Conservation (phyloP, 2,797 vertebrate genomes). For the Aratinga solstitialis region DNA sequence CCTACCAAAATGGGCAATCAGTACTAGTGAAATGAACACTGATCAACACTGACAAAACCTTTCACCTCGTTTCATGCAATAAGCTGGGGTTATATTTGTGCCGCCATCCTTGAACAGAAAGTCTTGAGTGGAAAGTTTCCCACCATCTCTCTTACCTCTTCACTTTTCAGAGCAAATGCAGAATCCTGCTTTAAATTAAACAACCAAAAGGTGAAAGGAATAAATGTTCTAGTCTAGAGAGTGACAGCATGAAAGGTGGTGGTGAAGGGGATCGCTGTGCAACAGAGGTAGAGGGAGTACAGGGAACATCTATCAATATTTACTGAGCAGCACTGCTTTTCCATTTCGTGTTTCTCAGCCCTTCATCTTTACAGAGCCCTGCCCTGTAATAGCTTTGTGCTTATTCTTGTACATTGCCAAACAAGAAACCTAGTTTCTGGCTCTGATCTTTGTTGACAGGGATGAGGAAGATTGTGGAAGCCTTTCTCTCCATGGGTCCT, state of each 20-base stretch:
- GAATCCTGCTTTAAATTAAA: slow-evolving; percentile 32
- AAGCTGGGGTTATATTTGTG: background rate
- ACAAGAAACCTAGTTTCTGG: background rate
- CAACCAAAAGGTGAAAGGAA: slow-evolving; percentile 16
- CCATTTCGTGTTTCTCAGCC: slow-evolving; percentile 17
- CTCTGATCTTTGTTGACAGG: slow-evolving; percentile 49
- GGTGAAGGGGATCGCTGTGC: background rate
- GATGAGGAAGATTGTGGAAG: slow-evolving; percentile 26
- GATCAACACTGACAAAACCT: slow-evolving; percentile 59
- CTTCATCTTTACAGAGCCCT: slow-evolving; percentile 24
- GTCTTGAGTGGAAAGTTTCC: slow-evolving; percentile 32
- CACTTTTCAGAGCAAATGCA: slow-evolving; percentile 14
- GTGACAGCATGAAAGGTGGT: slow-evolving; percentile 12
- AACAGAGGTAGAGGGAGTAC: background rate
- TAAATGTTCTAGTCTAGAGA: background rate
- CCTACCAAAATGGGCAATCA: slow-evolving; percentile 49
- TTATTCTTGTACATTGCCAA: slow-evolving; percentile 8
- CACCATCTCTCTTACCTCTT: background rate
- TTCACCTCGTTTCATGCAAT: slow-evolving; percentile 17
- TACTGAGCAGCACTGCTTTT: slow-evolving; percentile 54
- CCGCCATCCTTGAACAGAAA: slow-evolving; percentile 7
- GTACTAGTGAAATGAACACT: slow-evolving; percentile 34
- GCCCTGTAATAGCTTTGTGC: slow-evolving; percentile 22
- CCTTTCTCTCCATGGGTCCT: slow-evolving; percentile 24
- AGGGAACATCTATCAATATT: slow-evolving; percentile 59